These are phyloP conservation scores for Ianthella basta DNA, from an alignment of 37 sponge, comb jelly and placozoan genomes.

Conservation along the genomic window DNA sequence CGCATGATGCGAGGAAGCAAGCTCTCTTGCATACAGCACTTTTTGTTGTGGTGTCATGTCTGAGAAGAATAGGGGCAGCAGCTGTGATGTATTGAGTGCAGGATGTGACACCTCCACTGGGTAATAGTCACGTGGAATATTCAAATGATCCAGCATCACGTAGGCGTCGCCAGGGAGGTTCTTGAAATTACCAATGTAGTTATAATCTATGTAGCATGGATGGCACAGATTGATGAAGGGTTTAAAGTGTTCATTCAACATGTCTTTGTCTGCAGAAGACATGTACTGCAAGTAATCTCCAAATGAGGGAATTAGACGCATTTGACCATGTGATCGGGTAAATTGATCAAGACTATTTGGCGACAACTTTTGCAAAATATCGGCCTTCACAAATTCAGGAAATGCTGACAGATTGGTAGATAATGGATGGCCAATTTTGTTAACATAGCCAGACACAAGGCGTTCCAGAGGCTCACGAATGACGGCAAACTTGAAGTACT, in stretches of 20 bases:
- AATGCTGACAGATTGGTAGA: neutral
- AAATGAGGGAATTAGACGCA: neutral
- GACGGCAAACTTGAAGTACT: slow-evolving; percentile 14
- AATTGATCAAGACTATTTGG: neutral
- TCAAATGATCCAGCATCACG: neutral
- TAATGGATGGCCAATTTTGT: slow-evolving; percentile 19
- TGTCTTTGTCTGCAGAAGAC: neutral
- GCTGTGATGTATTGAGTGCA: neutral
- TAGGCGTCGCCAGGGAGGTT: slow-evolving; percentile 6
- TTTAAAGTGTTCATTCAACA: slow-evolving; percentile 31
- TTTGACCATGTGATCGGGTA: neutral
- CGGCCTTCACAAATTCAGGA: slow-evolving; percentile 7
- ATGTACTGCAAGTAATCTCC: slow-evolving; percentile 3
- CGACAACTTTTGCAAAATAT: neutral
- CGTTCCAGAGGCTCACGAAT: slow-evolving; percentile 31
- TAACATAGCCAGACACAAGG: slow-evolving; percentile 11
- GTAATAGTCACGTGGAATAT: slow-evolving; percentile 11
- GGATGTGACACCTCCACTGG: neutral
- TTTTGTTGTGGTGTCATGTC: slow-evolving; percentile 18
- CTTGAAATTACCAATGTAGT: slow-evolving; percentile 23
- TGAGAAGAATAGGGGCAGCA: slow-evolving; percentile 18
- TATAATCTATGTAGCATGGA: slow-evolving; percentile 12
- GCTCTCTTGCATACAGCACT: slow-evolving; percentile 8
- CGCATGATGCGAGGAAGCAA: neutral
- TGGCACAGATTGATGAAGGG: slow-evolving; percentile 18